Evolutionary conservation across 2,888 invertebrate species (phyloP).

Genomic region (Thumatha senex): DNA sequence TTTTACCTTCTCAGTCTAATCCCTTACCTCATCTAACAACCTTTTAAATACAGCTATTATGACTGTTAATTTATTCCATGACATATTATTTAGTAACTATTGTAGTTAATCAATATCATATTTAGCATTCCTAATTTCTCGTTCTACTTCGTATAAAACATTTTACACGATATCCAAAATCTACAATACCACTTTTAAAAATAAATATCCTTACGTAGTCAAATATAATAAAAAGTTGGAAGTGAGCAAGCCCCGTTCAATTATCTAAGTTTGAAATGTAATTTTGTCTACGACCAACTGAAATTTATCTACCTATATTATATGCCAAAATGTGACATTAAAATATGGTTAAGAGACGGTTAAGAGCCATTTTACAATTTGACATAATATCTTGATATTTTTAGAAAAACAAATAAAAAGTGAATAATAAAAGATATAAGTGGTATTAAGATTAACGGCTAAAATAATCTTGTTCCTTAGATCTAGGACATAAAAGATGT

Average conservation of each 20-base stretch:
- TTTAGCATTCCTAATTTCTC: slow-evolving; percentile 13
- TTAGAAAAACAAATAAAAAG: too few species aligned
- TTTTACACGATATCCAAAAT: slow-evolving; percentile 26
- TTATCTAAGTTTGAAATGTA: slow-evolving; percentile 36
- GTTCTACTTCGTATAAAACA: slow-evolving; percentile 32
- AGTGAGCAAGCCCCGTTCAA: slow-evolving; percentile 66
- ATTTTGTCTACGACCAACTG: slow-evolving; percentile 49
- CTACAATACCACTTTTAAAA: slow-evolving; percentile 27
- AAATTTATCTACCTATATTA: slow-evolving; percentile 12
- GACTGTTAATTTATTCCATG: neutral
- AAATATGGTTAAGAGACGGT: too few species aligned
- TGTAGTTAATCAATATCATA: slow-evolving; percentile 6
- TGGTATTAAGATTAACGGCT: too few species aligned
- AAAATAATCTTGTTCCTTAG: too few species aligned
- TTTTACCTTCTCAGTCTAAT: slow-evolving; percentile 49
- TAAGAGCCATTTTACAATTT: too few species aligned
- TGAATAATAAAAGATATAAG: too few species aligned
- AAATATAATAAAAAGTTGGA: slow-evolving; percentile 39
- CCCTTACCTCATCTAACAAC: slow-evolving; percentile 36
- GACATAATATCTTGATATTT: too few species aligned
- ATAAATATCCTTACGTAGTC: slow-evolving; percentile 26
- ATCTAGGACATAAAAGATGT: too few species aligned
- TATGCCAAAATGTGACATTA: too few species aligned
- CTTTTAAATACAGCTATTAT: slow-evolving; percentile 14
- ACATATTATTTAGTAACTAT: neutral